Evolutionary conservation across 2,888 invertebrate genomes (phyloP).

Genomic region (Polydrusus pterygomalis): DNA sequence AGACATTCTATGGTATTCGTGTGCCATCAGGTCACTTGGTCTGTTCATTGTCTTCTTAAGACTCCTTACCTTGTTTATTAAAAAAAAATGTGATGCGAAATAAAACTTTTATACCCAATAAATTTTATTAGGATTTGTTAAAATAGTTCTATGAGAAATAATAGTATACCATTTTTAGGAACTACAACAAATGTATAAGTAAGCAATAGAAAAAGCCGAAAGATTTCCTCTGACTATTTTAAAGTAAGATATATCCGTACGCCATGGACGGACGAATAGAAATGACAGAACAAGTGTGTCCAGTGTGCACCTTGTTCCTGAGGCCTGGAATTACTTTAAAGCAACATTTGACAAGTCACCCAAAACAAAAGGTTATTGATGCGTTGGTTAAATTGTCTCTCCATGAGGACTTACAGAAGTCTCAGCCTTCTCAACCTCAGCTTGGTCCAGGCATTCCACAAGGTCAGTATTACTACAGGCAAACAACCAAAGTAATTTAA

Average conservation of each 20-base stretch:
- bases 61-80: too few species aligned
- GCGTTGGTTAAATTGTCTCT: slow-evolving; percentile 74
- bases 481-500: too few species aligned
- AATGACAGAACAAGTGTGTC: slow-evolving; percentile 73
- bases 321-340: slow-evolving; percentile 89
- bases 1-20: too few species aligned
- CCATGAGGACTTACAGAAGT: slow-evolving; percentile 53
- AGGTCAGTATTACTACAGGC: slow-evolving; percentile 38
- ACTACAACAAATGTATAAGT: slow-evolving; percentile 1
- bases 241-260: background rate
- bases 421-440: slow-evolving; percentile 39
- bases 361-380: slow-evolving; percentile 91
- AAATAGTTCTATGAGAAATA: background rate
- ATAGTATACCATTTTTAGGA: background rate
- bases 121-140: too few species aligned
- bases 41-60: too few species aligned
- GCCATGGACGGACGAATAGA: slow-evolving; percentile 15
- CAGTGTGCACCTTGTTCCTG: slow-evolving; percentile 89
- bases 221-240: background rate
- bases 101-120: too few species aligned
- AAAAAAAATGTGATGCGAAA: too few species aligned
- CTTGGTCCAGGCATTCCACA: slow-evolving; percentile 23
- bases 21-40: too few species aligned
- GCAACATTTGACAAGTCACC: slow-evolving; percentile 88
- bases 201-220: background rate